A percentile compares a stretch with the other conserved stretches of the same genome.
These are phyloP conservation scores for Plutella xylostella DNA, from an alignment of 2,888 invertebrate genomes.

Conservation along the genomic window DNA sequence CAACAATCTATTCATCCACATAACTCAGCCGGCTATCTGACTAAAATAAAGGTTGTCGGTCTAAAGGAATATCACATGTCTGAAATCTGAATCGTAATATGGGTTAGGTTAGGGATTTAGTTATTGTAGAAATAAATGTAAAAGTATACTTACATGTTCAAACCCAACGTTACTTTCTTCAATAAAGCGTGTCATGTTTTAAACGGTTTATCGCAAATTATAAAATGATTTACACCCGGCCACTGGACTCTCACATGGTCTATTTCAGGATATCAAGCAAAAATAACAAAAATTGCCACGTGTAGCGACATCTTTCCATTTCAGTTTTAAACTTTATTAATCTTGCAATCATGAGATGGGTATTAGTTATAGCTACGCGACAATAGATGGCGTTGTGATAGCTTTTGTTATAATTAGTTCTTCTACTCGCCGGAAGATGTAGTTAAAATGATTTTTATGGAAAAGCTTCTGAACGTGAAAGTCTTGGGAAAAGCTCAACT, in stretches of 20 bases:
- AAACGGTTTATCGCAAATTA: conserved; percentile 16
- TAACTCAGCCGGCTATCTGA: no score
- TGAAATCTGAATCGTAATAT: no score
- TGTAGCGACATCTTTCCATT: conserved; percentile 17
- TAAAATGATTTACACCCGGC: no score
- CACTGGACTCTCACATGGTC: no score
- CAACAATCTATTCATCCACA: no score
- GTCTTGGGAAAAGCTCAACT: not conserved
- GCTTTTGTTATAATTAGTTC: not conserved
- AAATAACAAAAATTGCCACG: conserved; percentile 6
- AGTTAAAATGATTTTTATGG: not conserved
- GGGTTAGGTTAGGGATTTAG: no score
- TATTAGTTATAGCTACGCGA: not conserved
- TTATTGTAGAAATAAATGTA: no score
- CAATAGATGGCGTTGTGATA: conserved; percentile 6
- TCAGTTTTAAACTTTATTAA: not conserved
- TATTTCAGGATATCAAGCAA: no score
- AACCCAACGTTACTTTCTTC: conserved; percentile 26
- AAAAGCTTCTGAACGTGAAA: not conserved
- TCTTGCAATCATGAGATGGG: no score
- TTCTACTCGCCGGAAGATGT: not conserved
- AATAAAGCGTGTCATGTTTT: conserved; percentile 21
- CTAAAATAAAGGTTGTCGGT: no score
- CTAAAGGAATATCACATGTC: no score
- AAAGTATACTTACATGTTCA: conserved; percentile 22